Base-by-base conservation (phyloP, 1,140 invertebrate species). In the Lanistes nyassanus region DNA sequence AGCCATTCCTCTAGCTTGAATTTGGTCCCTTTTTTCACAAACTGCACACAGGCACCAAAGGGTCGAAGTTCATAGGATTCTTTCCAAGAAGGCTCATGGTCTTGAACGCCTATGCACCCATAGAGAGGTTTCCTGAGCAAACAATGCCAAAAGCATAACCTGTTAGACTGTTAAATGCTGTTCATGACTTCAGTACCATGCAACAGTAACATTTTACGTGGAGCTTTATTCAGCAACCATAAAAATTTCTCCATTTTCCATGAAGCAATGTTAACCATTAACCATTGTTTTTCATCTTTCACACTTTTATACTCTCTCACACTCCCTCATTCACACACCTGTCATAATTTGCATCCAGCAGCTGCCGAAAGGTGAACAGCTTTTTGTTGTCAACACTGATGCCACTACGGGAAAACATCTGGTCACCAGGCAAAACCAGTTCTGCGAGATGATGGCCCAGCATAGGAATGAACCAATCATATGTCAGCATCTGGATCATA, bases 71-170 rank as follows among this genome's bases (percentile, higher is more conserved):
- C 60, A 75, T 87, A 88, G 11, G 31, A 53, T 2, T 53, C n/a
- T 31, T 79, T 56, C 87, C 87, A 88, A 0, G 85, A 87, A 16
- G 74, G 74, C 36, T 88, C 87, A 53, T 81, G 80, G 4, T 83
- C 79, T 75, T 88, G 87, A 29, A 86, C 80, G 26, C 87, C 87
- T 75, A 88, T 87, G 80, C 87, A 88, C 1, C 79, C 83, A 83
- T 82, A 86, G 21, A 88, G 79, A 51, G 83, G 81, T 26, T 60
- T 62, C 60, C 85, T 86, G 74, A 0, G 83, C 66, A 66, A 60
- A 75, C 68, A 62, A 42, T 9, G 9, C 42, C 42, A 3, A 1
- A 47, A 47, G 19, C 39, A 42, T 42, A 42, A 16, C 9, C 42
- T 16, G 9, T 47, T 47, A 6, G n/a, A n/a, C n/a, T n/a, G n/a